Evolutionary conservation across 2,888 invertebrate genomes (phyloP), one percentile per base, ranked within the genome.

Genomic region (Amblyjoppa fuscipennis): DNA sequence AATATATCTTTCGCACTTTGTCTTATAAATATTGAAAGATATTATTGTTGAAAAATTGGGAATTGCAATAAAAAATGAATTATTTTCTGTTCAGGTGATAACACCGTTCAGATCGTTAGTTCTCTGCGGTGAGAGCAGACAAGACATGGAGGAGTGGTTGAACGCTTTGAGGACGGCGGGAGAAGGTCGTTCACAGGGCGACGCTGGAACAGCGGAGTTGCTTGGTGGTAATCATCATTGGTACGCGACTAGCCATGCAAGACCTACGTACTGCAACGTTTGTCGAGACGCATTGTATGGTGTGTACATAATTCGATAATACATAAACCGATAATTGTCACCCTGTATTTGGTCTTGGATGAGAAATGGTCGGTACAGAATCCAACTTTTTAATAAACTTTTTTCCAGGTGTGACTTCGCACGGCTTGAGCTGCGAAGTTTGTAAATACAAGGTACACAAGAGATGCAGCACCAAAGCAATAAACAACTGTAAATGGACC

Each of bases 391-490:
- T 16, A 51, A 28, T 85, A 45, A 41, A 53, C 11, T 59, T 71
- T 71, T 66, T 88, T 84, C 3, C 96, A 93, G 99, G 99, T 71
- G 98, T 99, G 61, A 98, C 99, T 0, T 98, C 98, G 87, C 98
- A 99, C 94, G 99, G 99, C 56, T 96, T 99, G 51, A 98, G 98
- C 89, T 99, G 99, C 94, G 99, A 99, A 95, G 97, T 99, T 53
- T 99, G 99, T 96, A 99, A 99, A 95, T 98, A 98, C 94, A 99
- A 99, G 94, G 98, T 98, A 85, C 99, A 99, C 95, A 99, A 99
- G 95, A 95, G 98, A 78, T 99, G 99, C 94, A 98, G 98, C 0
- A 96, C 97, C 79, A 98, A 98, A 92, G 98, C 99, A 78, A 97
- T 98, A 91, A 97, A 98, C 90, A 98, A 98, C 93, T 99, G 99